Evolutionary conservation across 2,888 invertebrate species (phyloP).

Genomic region (Melanophora roralis): DNA sequence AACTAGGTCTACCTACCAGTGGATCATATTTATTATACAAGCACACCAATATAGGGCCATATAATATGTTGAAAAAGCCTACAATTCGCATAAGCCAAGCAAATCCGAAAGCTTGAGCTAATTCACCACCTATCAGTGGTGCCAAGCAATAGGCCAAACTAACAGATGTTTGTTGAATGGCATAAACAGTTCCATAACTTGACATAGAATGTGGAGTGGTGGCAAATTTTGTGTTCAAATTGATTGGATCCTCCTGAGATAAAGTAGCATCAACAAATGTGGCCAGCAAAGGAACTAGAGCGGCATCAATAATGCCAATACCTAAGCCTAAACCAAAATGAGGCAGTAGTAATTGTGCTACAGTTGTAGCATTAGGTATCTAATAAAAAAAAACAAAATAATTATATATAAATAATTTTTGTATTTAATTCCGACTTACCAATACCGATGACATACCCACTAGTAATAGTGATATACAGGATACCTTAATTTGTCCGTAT

Average conservation of each 20-base stretch:
- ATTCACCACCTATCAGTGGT: slow-evolving; percentile 85
- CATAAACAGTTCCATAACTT: slow-evolving; percentile 89
- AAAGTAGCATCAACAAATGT: slow-evolving; percentile 81
- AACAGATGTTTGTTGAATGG: slow-evolving; percentile 89
- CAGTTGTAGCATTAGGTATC: slow-evolving; percentile 82
- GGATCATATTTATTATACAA: slow-evolving; percentile 74
- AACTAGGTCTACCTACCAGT: slow-evolving; percentile 66
- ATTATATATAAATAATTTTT: background rate
- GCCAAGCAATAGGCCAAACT: slow-evolving; percentile 89
- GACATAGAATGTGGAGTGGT: slow-evolving; percentile 71
- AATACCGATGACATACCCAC: slow-evolving; percentile 82
- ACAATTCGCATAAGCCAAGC: slow-evolving; percentile 85
- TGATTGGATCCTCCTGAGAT: slow-evolving; percentile 71
- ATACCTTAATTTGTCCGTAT: slow-evolving; percentile 82
- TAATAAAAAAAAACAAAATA: slow-evolving; percentile 63
- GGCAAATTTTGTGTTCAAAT: slow-evolving; percentile 40
- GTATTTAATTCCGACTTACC: slow-evolving; percentile 77
- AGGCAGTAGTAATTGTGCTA: slow-evolving; percentile 83
- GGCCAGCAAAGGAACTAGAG: slow-evolving; percentile 87
- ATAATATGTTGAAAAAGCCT: slow-evolving; percentile 83
- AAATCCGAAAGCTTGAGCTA: slow-evolving; percentile 84
- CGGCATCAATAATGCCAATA: slow-evolving; percentile 88
- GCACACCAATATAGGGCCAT: slow-evolving; percentile 81
- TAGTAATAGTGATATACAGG: slow-evolving; percentile 81
- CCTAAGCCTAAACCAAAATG: slow-evolving; percentile 88